Conservation (phyloP, 2,113 vertebrate genomes). For the Columba janthina region DNA sequence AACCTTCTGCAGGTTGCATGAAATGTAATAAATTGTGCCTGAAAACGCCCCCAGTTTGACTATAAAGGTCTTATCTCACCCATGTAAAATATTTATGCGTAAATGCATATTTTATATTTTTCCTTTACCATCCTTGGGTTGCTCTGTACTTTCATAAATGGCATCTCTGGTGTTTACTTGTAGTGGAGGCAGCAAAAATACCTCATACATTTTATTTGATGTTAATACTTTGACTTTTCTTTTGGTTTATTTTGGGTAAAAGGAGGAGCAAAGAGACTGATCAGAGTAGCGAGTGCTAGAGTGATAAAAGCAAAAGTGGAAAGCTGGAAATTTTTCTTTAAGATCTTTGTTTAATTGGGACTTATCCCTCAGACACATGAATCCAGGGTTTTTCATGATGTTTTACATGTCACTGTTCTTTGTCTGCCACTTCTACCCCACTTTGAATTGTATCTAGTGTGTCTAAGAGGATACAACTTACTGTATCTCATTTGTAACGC, state of each 20-base stretch:
- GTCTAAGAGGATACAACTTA: neutral
- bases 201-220: neutral
- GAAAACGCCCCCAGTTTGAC: constrained; percentile 58
- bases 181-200: constrained; percentile 7
- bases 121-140: constrained; percentile 46
- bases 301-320: neutral
- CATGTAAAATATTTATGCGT: constrained; percentile 65
- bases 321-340: neutral
- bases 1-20: constrained; percentile 60
- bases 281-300: neutral
- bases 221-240: constrained; percentile 1
- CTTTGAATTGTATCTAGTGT: neutral
- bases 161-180: constrained; percentile 45
- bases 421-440: neutral
- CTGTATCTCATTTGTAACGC: neutral
- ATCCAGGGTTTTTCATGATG: neutral
- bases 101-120: constrained; percentile 71
- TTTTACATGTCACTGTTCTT: neutral
- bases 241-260: constrained; percentile 16
- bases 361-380: neutral
- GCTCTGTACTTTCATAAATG: constrained; percentile 52
- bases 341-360: neutral
- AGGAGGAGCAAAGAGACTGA: constrained; percentile 3
- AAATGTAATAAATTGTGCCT: constrained; percentile 63
- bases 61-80: constrained; percentile 64